phyloP scores from a whole-genome alignment of 92 coral and sea anemone species.

The Palythoa heliodiscus region DNA sequence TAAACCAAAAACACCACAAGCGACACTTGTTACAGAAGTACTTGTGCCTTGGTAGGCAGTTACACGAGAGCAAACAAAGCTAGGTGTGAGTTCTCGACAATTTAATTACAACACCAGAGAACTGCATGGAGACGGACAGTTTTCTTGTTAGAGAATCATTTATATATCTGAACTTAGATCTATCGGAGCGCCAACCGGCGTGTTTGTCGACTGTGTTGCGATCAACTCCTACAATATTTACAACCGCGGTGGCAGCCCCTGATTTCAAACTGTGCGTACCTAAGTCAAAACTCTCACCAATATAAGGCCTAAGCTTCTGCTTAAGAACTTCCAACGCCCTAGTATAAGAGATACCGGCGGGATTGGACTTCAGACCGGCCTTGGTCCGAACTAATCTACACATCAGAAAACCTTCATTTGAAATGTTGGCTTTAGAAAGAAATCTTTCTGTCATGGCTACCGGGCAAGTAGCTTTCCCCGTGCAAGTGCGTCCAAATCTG shows the following conservation, averaged over 20 bases:
- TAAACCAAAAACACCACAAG: no score
- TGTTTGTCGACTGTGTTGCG: conserved; percentile 23
- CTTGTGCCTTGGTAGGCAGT: neutral
- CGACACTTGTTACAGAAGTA: no score
- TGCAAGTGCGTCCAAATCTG: no score
- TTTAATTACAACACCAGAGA: conserved; percentile 3
- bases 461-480: no score
- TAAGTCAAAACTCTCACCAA: conserved; percentile 11
- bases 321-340: conserved; percentile 38
- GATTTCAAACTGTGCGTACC: conserved; percentile 18
- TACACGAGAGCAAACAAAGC: conserved; percentile 2
- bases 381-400: conserved; percentile 1
- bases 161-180: conserved; percentile 22
- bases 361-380: neutral
- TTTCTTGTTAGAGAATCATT: neutral
- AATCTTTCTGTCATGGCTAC: neutral
- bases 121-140: conserved; percentile 17
- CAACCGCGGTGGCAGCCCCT: conserved; percentile 8
- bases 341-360: conserved; percentile 39
- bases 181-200: conserved; percentile 34
- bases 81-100: neutral
- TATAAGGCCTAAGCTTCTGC: neutral
- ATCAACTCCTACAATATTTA: conserved; percentile 7
- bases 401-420: neutral
- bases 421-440: no score